Conservation (phyloP, 2,888 invertebrate species). For the Diadegma fenestrale region DNA sequence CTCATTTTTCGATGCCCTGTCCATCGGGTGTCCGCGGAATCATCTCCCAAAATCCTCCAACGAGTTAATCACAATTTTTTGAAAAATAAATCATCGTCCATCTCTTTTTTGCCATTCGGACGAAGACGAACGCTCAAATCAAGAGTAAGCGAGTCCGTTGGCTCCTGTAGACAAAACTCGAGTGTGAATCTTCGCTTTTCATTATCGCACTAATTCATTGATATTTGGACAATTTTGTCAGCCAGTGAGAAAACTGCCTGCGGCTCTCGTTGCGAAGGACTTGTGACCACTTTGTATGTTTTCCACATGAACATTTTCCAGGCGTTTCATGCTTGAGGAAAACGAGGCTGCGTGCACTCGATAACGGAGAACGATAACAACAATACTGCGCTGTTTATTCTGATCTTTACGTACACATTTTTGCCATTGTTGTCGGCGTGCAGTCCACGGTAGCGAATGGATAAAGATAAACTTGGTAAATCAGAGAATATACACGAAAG, state of each 20-base stretch:
- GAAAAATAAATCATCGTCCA: background rate
- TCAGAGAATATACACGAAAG: background rate
- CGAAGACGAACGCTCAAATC: background rate
- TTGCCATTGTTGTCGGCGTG: conserved; percentile 19
- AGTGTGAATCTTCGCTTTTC: too few species aligned
- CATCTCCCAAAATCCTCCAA: background rate
- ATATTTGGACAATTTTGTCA: too few species aligned
- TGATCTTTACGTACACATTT: background rate
- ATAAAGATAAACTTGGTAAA: conserved; percentile 48
- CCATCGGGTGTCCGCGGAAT: background rate
- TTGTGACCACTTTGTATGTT: background rate
- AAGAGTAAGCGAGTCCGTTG: background rate
- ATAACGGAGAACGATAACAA: background rate
- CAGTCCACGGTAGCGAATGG: conserved; percentile 14
- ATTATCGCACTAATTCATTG: too few species aligned
- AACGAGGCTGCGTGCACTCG: background rate
- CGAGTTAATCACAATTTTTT: background rate
- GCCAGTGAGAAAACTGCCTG: background rate
- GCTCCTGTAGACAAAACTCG: too few species aligned
- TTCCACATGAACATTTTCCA: background rate
- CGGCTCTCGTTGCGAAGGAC: background rate
- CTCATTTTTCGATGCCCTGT: background rate
- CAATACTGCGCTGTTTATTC: background rate
- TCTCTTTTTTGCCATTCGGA: background rate
- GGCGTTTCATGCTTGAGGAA: background rate